Conservation (phyloP, 2,113 vertebrate species). For the Aldabrachelys gigantea region DNA sequence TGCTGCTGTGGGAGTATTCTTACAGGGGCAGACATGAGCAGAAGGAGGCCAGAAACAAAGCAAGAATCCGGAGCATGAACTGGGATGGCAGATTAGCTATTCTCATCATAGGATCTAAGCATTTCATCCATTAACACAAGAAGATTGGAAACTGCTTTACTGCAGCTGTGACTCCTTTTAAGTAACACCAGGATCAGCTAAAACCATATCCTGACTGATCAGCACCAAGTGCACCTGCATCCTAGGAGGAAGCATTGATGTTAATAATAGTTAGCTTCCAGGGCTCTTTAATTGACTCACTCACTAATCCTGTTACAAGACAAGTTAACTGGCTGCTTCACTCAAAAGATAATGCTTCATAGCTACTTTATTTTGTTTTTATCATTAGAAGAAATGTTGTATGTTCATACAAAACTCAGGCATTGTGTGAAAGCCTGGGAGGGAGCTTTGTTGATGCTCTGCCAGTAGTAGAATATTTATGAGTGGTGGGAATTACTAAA, state of each 20-base stretch:
- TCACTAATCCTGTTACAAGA: not conserved
- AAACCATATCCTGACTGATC: not conserved
- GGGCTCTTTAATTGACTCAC: not conserved
- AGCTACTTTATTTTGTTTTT: not conserved
- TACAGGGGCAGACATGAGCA: not conserved
- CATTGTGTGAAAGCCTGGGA: not conserved
- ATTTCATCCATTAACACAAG: not conserved
- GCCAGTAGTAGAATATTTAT: constrained; percentile 63
- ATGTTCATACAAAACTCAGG: constrained; percentile 24
- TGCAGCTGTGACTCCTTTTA: constrained; percentile 39
- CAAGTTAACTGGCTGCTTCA: not conserved
- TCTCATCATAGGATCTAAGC: rapidly evolving
- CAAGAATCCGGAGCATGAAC: not conserved
- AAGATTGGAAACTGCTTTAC: constrained; percentile 25
- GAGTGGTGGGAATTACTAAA: constrained; percentile 45
- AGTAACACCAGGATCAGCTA: not conserved
- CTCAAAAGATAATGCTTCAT: not conserved
- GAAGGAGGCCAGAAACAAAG: not conserved
- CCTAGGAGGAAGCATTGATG: not conserved
- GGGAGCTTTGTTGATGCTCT: constrained; percentile 46
- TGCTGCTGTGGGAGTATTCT: not conserved
- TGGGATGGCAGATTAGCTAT: not conserved
- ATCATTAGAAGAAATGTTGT: not conserved
- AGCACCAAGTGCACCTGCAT: not conserved
- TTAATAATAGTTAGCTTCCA: not conserved